Evolutionary conservation across 2,888 invertebrate genomes (phyloP), one percentile per base, ranked within the genome.

Genomic region (Napeogenes inachia): DNA sequence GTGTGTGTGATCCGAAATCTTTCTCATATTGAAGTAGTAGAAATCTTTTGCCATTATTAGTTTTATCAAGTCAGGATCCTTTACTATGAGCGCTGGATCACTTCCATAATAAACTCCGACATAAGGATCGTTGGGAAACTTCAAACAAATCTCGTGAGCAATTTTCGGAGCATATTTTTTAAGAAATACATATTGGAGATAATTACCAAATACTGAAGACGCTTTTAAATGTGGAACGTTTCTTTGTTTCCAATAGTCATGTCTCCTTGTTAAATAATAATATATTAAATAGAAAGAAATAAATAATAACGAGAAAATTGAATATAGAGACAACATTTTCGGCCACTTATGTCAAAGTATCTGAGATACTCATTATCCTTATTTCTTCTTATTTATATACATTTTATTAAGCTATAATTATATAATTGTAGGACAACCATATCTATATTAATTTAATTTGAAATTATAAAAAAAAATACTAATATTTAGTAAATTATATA

Each of bases 51-150:
- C 75, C 64, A 82, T 67, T 5, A 86, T 73, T 0, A 77, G 70
- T 57, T 84, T 85, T 33, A 86, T 71, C 3, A 82, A 38, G 2
- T 81, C 76, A 2, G 81, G 84, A 54, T 86, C 83, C 70, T 80
- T 75, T 3, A 85, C 62, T 42, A 87, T 72, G 13, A 84, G 76
- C 0, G 80, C 71, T 0, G 87, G 86, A 56, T 85, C 81, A 0
- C 81, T 82, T 0, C 85, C 85, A 35, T 75, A 83, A 62, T 73
- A 87, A 0, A 78, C 77, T 0, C 88, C 88, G 2, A 88, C 81
- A 55, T 76, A 80, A 0, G 86, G 82, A 13, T 64, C 79, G 2
- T 76, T 69, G 0, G 83, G 80, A 21, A 82, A 81, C 33, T 74
- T 68, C 12, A 68, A 65, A 59, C 84, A 85, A 12, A 87, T 70